Conservation (phyloP, 2,888 invertebrate genomes). For the Drosophila planitibia region DNA sequence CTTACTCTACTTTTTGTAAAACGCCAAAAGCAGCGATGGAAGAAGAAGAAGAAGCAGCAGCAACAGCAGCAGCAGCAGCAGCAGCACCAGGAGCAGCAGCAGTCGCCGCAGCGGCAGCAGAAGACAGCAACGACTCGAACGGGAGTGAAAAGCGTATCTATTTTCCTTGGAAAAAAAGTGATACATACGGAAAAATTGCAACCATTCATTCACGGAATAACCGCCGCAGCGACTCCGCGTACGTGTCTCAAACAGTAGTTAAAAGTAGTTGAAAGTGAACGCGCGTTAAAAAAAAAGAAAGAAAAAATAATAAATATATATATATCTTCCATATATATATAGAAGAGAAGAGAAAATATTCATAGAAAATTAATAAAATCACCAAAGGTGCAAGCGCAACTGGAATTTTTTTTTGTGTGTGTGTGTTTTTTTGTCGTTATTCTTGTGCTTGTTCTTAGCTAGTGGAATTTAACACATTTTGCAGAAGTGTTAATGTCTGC, state of each 20-base stretch:
- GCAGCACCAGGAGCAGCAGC: conserved; percentile 32
- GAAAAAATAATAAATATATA: background rate
- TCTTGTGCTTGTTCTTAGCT: background rate
- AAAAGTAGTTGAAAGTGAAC: conserved; percentile 24
- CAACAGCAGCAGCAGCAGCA: conserved; percentile 27
- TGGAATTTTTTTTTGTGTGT: conserved; percentile 24
- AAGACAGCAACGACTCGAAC: conserved; percentile 53
- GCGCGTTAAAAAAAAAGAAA: conserved; percentile 26
- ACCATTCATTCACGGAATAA: conserved; percentile 79
- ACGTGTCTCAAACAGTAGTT: conserved; percentile 37
- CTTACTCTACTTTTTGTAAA: conserved; percentile 14
- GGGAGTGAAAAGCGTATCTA: conserved; percentile 53
- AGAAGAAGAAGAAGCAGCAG: conserved; percentile 27
- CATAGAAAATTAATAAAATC: conserved; percentile 6
- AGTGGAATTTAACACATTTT: conserved; percentile 19
- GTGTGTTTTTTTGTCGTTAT: conserved; percentile 10
- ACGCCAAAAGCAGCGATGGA: conserved; percentile 20
- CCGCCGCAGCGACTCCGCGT: conserved; percentile 51
- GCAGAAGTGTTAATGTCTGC: conserved; percentile 18
- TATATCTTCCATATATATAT: background rate
- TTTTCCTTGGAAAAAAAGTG: conserved; percentile 62
- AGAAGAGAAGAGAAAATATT: background rate
- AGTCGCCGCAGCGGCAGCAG: conserved; percentile 42
- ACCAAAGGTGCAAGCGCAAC: conserved; percentile 12
- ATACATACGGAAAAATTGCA: conserved; percentile 83